Conservation (phyloP, 1,140 invertebrate genomes). For the Drosophila mauritiana region DNA sequence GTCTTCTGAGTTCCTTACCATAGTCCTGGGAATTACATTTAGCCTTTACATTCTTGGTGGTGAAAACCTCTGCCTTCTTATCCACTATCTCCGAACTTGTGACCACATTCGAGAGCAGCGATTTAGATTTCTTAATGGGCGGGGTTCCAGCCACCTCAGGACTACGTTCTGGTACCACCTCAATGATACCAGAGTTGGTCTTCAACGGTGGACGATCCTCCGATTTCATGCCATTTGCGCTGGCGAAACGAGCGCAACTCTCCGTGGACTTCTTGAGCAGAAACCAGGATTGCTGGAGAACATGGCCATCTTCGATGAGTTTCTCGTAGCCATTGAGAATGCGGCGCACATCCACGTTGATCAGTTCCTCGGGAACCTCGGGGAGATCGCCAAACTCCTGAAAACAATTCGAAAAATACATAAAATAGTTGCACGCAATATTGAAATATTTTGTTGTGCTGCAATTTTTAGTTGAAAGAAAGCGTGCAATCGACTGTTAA, state of each 20-base stretch:
- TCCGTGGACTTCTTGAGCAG: constrained; percentile 57
- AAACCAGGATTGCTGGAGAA: constrained; percentile 58
- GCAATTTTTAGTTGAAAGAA: no score
- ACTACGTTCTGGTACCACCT: background rate
- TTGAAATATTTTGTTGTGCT: no score
- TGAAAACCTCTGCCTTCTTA: background rate
- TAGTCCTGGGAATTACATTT: background rate
- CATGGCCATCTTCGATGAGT: constrained; percentile 54
- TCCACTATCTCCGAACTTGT: background rate
- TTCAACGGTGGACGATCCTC: background rate
- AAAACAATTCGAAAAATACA: background rate
- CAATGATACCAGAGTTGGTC: background rate
- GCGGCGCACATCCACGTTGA: constrained; percentile 59
- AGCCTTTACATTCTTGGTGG: background rate
- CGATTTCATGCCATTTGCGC: constrained; percentile 11
- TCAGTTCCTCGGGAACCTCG: constrained; percentile 55
- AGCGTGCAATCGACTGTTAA: no score
- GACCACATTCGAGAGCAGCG: background rate
- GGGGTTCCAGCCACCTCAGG: background rate
- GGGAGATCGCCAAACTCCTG: constrained; percentile 46
- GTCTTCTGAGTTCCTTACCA: constrained; percentile 5
- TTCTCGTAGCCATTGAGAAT: constrained; percentile 59
- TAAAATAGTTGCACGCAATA: no score
- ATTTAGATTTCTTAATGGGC: background rate
- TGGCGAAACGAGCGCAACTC: constrained; percentile 41